Conservation (phyloP, 2,888 invertebrate genomes). For the Drosophila differens region DNA sequence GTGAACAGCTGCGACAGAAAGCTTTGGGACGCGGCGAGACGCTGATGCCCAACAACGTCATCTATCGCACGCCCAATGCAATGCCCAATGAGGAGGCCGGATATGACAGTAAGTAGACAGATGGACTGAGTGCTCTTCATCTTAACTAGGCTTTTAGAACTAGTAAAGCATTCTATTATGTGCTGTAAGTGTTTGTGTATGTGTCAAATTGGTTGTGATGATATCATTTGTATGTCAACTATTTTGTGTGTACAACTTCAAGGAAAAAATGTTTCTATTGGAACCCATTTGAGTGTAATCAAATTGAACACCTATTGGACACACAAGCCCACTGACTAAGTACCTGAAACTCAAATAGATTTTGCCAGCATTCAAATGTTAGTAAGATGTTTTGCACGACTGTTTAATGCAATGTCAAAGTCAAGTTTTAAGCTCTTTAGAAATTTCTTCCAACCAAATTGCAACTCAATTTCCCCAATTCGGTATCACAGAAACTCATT, state of each 20-base stretch:
- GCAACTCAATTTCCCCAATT: background rate
- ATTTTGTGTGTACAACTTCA: constrained; percentile 5
- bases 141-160: background rate
- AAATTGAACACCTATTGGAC: constrained; percentile 2
- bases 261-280: background rate
- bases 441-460: background rate
- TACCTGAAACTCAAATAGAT: background rate
- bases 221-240: background rate
- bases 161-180: background rate
- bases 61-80: constrained; percentile 87
- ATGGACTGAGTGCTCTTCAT: background rate
- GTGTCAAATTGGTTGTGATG: background rate
- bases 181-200: constrained; percentile 27
- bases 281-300: background rate
- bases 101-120: constrained; percentile 84
- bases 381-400: background rate
- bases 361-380: background rate
- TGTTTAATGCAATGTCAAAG: constrained; percentile 9
- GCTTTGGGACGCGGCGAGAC: constrained; percentile 95
- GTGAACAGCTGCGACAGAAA: constrained; percentile 93
- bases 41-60: constrained; percentile 90
- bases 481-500: background rate
- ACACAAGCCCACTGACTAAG: background rate
- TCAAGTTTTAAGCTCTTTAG: background rate
- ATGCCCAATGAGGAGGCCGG: constrained; percentile 84